Percentiles rank a stretch among this genome's conserved stretches.
Evolutionary conservation across 1,140 invertebrate species (phyloP).

Genomic region (Lucilia cuprina): DNA sequence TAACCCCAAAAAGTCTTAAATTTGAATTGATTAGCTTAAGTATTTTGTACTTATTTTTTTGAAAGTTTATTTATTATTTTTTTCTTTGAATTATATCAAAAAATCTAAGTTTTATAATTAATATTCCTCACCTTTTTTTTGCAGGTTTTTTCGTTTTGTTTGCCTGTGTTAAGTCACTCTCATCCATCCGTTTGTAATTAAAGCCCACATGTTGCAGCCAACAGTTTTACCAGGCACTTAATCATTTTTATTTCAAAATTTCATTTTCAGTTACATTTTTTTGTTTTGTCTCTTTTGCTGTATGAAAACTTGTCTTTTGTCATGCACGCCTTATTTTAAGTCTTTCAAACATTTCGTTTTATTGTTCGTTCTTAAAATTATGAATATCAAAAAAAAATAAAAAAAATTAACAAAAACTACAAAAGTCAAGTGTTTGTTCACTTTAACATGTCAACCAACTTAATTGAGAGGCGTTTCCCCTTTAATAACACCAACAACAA

Average conservation of each 20-base stretch:
- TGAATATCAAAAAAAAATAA: background rate
- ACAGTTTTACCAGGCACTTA: background rate
- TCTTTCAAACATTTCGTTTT: background rate
- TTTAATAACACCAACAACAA: too few species aligned
- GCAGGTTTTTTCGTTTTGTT: background rate
- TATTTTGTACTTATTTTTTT: background rate
- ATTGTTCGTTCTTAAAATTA: background rate
- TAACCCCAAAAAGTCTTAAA: conserved; percentile 8
- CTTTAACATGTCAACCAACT: background rate
- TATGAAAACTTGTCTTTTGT: background rate
- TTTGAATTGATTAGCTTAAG: conserved; percentile 1
- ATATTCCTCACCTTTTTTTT: background rate
- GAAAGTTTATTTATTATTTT: background rate
- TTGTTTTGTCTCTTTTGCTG: background rate
- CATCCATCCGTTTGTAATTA: conserved; percentile 5
- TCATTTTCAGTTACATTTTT: background rate
- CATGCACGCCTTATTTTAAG: background rate
- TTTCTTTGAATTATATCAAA: background rate
- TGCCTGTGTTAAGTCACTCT: background rate
- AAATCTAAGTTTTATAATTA: background rate
- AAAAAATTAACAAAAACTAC: background rate
- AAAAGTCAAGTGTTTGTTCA: background rate
- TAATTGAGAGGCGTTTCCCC: conserved; percentile 13
- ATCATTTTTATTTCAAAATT: background rate
- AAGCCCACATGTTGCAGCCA: background rate